Percentiles rank a stretch among this genome's conserved stretches.
phyloP scores from a whole-genome alignment of 2,113 vertebrate genomes.

The Tachuris rubrigastra region DNA sequence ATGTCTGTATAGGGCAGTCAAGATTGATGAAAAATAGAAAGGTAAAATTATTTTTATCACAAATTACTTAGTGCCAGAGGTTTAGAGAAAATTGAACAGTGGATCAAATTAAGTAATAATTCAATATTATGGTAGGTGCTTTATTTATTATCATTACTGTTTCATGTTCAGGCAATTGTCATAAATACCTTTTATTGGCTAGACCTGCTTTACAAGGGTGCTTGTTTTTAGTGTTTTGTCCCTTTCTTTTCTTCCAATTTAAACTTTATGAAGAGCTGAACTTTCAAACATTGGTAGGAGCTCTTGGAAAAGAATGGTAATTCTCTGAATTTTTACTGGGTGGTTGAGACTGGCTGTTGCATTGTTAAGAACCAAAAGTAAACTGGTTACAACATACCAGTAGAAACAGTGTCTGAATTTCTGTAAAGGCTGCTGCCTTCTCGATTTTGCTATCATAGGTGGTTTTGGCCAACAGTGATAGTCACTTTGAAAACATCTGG shows the following conservation, averaged over 20 bases:
- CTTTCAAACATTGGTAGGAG: not conserved
- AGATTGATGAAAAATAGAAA: not conserved
- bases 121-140: not conserved
- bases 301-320: not conserved
- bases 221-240: not conserved
- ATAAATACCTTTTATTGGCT: not conserved
- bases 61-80: not conserved
- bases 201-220: not conserved
- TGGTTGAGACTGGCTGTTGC: not conserved
- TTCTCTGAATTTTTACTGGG: not conserved
- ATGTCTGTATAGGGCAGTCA: not conserved
- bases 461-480: not conserved
- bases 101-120: slow-evolving; percentile 27
- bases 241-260: not conserved
- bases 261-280: not conserved
- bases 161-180: not conserved
- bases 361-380: not conserved
- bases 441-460: not conserved
- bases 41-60: slow-evolving; percentile 6
- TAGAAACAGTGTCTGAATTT: not conserved
- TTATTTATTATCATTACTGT: slow-evolving; percentile 14
- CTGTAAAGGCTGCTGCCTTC: not conserved
- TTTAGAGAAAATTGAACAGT: slow-evolving; percentile 15
- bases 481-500: not conserved
- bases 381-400: not conserved